Conservation (phyloP, 2,797 vertebrate genomes). For the Rhyacichthys aspro region DNA sequence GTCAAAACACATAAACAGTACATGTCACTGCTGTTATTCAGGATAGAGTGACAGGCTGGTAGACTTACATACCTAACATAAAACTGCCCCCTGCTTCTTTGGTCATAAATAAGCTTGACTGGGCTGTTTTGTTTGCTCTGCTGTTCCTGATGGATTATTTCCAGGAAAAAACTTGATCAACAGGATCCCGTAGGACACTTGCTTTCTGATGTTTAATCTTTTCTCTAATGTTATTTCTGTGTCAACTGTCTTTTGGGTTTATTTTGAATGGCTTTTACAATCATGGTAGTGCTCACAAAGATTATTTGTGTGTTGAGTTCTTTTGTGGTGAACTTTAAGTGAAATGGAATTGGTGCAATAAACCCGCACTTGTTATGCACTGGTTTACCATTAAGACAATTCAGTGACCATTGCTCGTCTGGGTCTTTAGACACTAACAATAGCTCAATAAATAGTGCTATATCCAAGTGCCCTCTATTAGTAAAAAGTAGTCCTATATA, state of each 20-base stretch:
- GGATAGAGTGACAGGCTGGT: not conserved
- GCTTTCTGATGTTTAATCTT: constrained; percentile 7
- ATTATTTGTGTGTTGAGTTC: no score
- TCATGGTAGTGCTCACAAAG: no score
- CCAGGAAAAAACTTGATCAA: constrained; percentile 16
- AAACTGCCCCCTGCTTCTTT: not conserved
- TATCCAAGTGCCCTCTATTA: no score
- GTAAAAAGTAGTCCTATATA: no score
- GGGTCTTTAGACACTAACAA: no score
- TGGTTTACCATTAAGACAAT: no score
- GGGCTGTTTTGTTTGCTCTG: not conserved
- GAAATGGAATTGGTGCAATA: no score
- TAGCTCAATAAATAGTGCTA: no score
- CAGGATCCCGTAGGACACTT: constrained; percentile 17
- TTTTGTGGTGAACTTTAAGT: no score
- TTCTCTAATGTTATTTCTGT: not conserved
- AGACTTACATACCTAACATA: not conserved
- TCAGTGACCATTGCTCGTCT: no score
- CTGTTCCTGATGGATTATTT: constrained; percentile 17
- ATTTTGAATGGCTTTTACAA: not conserved
- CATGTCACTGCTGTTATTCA: not conserved
- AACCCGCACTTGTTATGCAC: no score
- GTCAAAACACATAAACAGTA: not conserved
- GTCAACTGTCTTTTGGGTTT: constrained; percentile 2
- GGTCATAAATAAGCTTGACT: not conserved